Evolutionary conservation across 2,888 invertebrate species (phyloP).

Genomic region (Drosophila percnosoma): DNA sequence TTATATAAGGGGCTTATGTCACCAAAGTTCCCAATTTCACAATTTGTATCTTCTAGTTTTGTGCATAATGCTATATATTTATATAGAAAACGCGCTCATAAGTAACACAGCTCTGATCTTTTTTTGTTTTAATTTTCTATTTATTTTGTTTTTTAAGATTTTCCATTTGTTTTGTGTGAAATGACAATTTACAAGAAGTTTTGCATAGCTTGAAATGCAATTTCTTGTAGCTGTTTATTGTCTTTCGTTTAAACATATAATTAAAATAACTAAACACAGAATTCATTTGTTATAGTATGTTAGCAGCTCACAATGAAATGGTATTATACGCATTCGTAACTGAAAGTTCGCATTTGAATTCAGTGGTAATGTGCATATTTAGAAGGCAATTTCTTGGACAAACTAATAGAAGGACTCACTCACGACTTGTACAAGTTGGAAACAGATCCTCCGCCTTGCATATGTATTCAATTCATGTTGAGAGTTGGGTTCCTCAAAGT

Average conservation of each 20-base stretch:
- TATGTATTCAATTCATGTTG: constrained; percentile 3
- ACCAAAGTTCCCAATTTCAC: constrained; percentile 27
- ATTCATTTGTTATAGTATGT: not conserved
- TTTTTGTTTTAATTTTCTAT: constrained; percentile 13
- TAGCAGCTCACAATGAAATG: constrained; percentile 9
- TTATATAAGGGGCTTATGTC: constrained; percentile 46
- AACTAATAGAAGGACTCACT: constrained; percentile 27
- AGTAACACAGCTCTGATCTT: constrained; percentile 73
- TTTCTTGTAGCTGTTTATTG: constrained; percentile 60
- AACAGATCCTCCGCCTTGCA: constrained; percentile 17
- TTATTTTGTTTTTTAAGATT: constrained; percentile 3
- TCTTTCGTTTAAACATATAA: constrained; percentile 55
- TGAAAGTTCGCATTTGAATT: constrained; percentile 22
- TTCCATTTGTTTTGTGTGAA: constrained; percentile 41
- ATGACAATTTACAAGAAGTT: constrained; percentile 64
- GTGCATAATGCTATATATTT: constrained; percentile 41
- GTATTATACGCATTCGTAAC: constrained; percentile 20
- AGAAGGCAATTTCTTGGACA: constrained; percentile 73
- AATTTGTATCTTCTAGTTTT: constrained; percentile 11
- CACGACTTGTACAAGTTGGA: constrained; percentile 5
- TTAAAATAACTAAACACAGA: constrained; percentile 19
- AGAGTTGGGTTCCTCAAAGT: not conserved
- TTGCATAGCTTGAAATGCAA: not conserved
- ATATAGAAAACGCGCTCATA: constrained; percentile 65
- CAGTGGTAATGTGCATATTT: constrained; percentile 50